phyloP scores from a whole-genome alignment of 2,888 invertebrate genomes.

The Thymelicus acteon region DNA sequence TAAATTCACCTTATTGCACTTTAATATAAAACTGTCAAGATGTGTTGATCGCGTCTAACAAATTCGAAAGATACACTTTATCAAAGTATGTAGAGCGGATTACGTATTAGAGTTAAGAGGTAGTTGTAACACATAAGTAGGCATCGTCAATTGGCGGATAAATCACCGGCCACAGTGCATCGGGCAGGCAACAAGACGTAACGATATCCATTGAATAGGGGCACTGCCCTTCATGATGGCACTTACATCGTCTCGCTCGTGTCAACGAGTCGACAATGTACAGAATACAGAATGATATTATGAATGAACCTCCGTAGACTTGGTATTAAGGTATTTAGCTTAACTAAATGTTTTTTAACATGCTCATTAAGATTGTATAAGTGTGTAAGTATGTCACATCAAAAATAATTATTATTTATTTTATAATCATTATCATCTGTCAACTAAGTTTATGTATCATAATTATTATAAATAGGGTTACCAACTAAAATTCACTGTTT shows the following conservation, averaged over 20 bases:
- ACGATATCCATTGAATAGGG: slow-evolving; percentile 70
- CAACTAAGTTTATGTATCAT: too few species aligned
- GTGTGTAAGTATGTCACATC: too few species aligned
- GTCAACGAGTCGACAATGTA: background rate
- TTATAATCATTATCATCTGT: too few species aligned
- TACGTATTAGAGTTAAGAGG: slow-evolving; percentile 19
- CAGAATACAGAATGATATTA: too few species aligned
- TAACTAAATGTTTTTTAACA: too few species aligned
- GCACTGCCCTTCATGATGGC: slow-evolving; percentile 61
- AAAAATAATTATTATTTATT: too few species aligned
- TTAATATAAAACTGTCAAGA: slow-evolving; percentile 43
- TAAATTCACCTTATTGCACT: slow-evolving; percentile 41
- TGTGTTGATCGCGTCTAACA: slow-evolving; percentile 28
- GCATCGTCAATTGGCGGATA: slow-evolving; percentile 66
- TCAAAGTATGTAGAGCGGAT: slow-evolving; percentile 4
- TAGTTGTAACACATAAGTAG: slow-evolving; percentile 48
- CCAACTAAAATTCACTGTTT: too few species aligned
- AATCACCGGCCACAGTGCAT: slow-evolving; percentile 60
- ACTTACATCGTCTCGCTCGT: slow-evolving; percentile 35
- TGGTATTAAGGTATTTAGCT: too few species aligned
- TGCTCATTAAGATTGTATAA: too few species aligned
- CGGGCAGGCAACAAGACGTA: slow-evolving; percentile 55
- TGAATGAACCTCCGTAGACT: background rate
- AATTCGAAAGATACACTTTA: slow-evolving; percentile 1
- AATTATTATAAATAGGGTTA: too few species aligned